These are phyloP conservation scores for Chloromyia formosa DNA, from an alignment of 2,888 invertebrate species.

Conservation along the genomic window DNA sequence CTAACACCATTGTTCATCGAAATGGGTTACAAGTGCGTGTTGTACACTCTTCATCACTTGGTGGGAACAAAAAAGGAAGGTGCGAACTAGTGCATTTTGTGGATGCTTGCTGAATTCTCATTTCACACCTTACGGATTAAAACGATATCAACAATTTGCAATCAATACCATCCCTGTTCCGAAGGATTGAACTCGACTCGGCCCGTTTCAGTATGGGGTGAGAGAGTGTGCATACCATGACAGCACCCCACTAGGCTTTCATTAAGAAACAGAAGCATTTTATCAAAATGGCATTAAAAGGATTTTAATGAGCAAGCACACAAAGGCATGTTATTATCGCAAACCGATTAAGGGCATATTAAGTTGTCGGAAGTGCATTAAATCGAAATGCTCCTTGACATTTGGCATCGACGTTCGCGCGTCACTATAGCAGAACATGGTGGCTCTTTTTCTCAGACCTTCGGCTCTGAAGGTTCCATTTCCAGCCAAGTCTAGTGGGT, in stretches of 20 bases:
- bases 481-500: neutral
- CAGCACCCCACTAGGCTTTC: slow-evolving; percentile 17
- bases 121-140: slow-evolving; percentile 35
- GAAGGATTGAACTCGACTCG: neutral
- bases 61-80: neutral
- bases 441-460: slow-evolving; percentile 32
- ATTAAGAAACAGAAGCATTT: slow-evolving; percentile 43
- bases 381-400: slow-evolving; percentile 54
- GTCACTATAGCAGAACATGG: slow-evolving; percentile 37
- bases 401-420: slow-evolving; percentile 48
- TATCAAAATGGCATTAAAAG: slow-evolving; percentile 44
- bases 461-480: slow-evolving; percentile 25
- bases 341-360: slow-evolving; percentile 48
- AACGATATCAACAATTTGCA: slow-evolving; percentile 21
- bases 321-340: slow-evolving; percentile 39
- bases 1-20: slow-evolving; percentile 11
- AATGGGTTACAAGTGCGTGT: slow-evolving; percentile 22
- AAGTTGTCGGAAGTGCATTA: slow-evolving; percentile 54
- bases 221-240: neutral
- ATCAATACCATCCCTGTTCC: slow-evolving; percentile 16
- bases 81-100: slow-evolving; percentile 17
- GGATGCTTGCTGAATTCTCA: neutral
- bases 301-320: slow-evolving; percentile 42
- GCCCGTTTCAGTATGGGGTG: neutral
- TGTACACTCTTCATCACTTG: neutral